These are phyloP conservation scores for Henicopernis longicauda DNA, from an alignment of 2,113 vertebrate species.

Conservation along the genomic window DNA sequence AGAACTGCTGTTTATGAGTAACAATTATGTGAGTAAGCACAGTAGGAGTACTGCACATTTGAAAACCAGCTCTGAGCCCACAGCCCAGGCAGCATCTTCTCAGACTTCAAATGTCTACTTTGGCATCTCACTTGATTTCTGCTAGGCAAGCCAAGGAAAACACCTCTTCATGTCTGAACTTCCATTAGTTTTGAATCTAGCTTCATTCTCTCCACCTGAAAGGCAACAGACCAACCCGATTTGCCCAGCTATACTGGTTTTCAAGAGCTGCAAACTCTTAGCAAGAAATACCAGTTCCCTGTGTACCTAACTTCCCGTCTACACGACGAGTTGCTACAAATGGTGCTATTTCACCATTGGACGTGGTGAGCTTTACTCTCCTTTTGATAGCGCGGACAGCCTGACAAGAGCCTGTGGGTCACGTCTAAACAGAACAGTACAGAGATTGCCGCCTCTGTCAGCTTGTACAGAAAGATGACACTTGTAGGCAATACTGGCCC, in stretches of 20 bases:
- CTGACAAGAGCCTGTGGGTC: neutral
- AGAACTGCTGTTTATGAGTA: neutral
- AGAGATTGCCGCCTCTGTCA: neutral
- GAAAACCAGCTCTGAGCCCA: neutral
- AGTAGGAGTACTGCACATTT: neutral
- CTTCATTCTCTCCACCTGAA: neutral
- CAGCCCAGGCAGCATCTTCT: neutral
- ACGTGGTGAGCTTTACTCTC: accelerated
- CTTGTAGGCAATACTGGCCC: neutral
- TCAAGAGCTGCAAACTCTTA: neutral
- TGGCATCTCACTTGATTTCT: neutral
- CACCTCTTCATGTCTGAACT: neutral
- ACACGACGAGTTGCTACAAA: accelerated
- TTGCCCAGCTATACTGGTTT: neutral
- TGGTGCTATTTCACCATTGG: neutral
- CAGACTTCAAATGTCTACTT: neutral
- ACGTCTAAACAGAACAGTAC: neutral
- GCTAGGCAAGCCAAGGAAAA: neutral
- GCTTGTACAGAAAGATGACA: neutral
- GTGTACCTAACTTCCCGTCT: neutral
- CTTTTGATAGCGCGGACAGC: accelerated
- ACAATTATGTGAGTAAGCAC: neutral
- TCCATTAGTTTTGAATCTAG: neutral
- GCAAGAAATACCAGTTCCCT: neutral
- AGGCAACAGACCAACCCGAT: neutral